Percentiles rank a stretch among this genome's conserved stretches.
These are phyloP conservation scores for Egretta garzetta DNA, from an alignment of 2,113 vertebrate species.

Conservation along the genomic window DNA sequence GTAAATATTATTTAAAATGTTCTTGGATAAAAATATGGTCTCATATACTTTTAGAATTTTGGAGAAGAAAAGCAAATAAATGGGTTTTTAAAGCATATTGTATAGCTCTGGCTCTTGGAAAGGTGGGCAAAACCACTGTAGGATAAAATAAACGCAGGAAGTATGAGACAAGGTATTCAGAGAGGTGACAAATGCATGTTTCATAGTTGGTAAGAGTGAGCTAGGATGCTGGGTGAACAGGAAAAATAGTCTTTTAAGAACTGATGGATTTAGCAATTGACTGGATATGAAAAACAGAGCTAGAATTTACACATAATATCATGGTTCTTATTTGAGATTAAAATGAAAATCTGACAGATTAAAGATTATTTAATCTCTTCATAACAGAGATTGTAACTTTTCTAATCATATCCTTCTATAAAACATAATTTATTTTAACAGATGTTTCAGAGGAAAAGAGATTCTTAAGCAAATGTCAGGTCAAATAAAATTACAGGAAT, in stretches of 20 bases:
- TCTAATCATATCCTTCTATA: neutral
- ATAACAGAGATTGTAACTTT: neutral
- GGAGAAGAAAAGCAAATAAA: neutral
- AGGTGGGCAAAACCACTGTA: neutral
- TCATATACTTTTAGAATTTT: neutral
- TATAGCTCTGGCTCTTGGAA: neutral
- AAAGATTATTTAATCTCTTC: slow-evolving; percentile 18
- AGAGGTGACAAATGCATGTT: neutral
- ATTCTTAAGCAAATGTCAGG: neutral
- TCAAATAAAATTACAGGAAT: neutral
- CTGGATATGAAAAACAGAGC: neutral
- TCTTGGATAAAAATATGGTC: neutral
- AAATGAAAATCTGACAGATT: slow-evolving; percentile 21
- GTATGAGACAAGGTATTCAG: neutral
- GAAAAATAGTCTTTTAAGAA: neutral
- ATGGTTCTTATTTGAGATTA: neutral
- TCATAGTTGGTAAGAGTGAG: neutral
- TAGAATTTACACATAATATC: neutral
- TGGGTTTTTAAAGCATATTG: neutral
- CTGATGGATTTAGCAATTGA: neutral
- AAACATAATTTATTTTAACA: slow-evolving; percentile 11
- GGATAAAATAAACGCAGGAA: neutral
- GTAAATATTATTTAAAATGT: neutral
- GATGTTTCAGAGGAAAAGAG: slow-evolving; percentile 4
- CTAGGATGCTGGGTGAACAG: neutral